Conservation (phyloP, 2,113 vertebrate species). For the Lamprologus callipterus region DNA sequence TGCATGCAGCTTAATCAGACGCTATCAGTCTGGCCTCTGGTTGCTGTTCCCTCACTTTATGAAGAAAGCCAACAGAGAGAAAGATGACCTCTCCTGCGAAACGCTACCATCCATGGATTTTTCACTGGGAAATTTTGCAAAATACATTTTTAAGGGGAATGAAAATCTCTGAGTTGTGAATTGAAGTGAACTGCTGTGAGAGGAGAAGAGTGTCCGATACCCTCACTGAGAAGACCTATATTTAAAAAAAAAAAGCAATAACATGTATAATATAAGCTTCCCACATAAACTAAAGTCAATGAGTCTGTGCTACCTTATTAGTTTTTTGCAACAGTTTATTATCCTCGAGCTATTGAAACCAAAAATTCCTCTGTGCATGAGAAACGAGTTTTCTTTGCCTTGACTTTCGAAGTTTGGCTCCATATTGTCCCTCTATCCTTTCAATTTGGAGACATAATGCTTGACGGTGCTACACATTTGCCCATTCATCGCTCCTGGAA, state of each 20-base stretch:
- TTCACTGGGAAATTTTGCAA: neutral
- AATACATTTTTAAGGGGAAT: neutral
- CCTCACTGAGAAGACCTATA: neutral
- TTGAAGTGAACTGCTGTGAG: neutral
- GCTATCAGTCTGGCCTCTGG: rapidly evolving
- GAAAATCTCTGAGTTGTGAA: neutral
- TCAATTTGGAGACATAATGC: neutral
- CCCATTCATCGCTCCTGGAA: neutral
- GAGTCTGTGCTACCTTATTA: neutral
- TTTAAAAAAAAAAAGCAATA: neutral
- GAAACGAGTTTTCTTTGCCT: neutral
- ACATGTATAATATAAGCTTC: neutral
- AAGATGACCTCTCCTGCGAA: neutral
- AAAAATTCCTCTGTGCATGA: neutral
- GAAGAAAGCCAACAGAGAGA: neutral
- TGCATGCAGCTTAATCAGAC: neutral
- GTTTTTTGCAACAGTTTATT: neutral
- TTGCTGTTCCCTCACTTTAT: neutral
- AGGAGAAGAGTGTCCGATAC: neutral
- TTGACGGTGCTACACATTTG: neutral
- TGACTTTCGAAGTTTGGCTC: neutral
- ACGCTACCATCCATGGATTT: neutral
- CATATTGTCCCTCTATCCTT: neutral
- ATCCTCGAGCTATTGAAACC: neutral
- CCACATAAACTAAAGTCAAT: neutral